Evolutionary conservation across 2,888 invertebrate species (phyloP).

Genomic region (Deilephila elpenor): DNA sequence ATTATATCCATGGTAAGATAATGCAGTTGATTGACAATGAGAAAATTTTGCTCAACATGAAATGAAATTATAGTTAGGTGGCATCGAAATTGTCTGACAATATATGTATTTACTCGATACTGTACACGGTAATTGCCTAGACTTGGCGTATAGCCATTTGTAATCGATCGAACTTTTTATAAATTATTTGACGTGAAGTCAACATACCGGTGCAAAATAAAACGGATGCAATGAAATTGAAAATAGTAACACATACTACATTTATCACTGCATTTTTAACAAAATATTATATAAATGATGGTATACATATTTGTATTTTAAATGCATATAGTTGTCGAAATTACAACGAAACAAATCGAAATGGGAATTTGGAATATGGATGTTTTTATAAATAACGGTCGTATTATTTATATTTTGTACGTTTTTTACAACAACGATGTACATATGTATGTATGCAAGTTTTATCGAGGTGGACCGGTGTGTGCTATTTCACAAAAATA

Average conservation of each 20-base stretch:
- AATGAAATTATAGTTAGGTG: neutral
- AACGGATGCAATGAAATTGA: neutral
- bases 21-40: neutral
- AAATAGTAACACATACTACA: neutral
- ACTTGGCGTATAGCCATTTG: neutral
- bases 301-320: neutral
- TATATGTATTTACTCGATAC: neutral
- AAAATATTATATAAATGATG: neutral
- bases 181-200: neutral
- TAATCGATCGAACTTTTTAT: too few species aligned
- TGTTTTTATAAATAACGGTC: neutral
- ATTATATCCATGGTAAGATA: neutral
- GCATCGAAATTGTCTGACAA: neutral
- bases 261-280: constrained; percentile 7
- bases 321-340: neutral
- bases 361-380: neutral
- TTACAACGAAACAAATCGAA: constrained; percentile 16
- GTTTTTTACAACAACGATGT: neutral
- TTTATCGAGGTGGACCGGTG: neutral
- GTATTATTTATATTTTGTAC: neutral
- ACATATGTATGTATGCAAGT: neutral
- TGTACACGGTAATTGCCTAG: neutral
- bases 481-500: too few species aligned
- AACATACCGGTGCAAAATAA: neutral
- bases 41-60: constrained; percentile 3